Conservation (phyloP, 2,888 invertebrate species). For the Dryomyza anilis region DNA sequence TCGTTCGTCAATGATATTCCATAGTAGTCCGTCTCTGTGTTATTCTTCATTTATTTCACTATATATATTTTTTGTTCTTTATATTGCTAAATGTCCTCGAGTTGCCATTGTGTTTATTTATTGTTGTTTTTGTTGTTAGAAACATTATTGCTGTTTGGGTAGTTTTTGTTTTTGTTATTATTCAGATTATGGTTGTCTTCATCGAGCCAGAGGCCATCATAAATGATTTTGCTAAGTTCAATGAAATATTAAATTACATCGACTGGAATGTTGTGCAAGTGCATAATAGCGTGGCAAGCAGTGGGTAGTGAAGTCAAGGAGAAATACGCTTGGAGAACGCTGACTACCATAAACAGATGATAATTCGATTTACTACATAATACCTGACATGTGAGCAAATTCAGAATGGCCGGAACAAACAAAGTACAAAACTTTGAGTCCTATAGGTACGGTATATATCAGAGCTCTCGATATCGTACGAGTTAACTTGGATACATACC, state of each 20-base stretch:
- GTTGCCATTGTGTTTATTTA: slow-evolving; percentile 12
- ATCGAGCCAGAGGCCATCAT: slow-evolving; percentile 52
- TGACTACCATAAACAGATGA: slow-evolving; percentile 56
- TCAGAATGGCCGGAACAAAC: too few species aligned
- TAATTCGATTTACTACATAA: slow-evolving; percentile 55
- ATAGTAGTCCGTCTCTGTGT: not conserved
- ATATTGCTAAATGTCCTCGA: slow-evolving; percentile 31
- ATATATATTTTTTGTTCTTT: slow-evolving; percentile 21
- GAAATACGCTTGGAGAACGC: slow-evolving; percentile 55
- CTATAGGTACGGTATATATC: too few species aligned
- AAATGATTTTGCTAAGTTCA: slow-evolving; percentile 53
- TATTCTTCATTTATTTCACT: not conserved
- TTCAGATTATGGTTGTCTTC: slow-evolving; percentile 25
- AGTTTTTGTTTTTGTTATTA: slow-evolving; percentile 22
- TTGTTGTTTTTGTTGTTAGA: slow-evolving; percentile 12
- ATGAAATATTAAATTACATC: slow-evolving; percentile 55
- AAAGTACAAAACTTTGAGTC: too few species aligned
- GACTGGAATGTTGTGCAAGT: slow-evolving; percentile 40
- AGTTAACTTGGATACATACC: too few species aligned
- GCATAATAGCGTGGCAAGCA: too few species aligned
- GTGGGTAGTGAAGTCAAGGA: too few species aligned
- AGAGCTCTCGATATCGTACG: too few species aligned
- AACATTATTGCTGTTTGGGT: slow-evolving; percentile 15
- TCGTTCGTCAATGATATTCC: not conserved
- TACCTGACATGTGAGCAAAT: slow-evolving; percentile 49